Percentiles rank a stretch among this genome's conserved stretches.
These are phyloP conservation scores for Neosalanx taihuensis DNA, from an alignment of 2,797 vertebrate genomes.

Conservation along the genomic window DNA sequence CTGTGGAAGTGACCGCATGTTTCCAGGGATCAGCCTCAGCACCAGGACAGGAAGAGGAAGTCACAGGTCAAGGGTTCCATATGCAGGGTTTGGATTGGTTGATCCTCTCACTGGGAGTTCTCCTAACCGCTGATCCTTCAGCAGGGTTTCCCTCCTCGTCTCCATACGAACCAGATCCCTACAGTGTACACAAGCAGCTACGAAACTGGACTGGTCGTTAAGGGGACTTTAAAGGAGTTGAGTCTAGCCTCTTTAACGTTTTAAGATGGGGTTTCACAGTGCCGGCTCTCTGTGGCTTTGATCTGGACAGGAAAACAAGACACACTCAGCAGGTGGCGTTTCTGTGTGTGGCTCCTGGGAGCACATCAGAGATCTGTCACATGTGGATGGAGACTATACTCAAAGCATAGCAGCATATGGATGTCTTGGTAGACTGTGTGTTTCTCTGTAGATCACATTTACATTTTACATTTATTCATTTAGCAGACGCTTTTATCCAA, in stretches of 20 bases:
- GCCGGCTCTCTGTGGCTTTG: constrained; percentile 39
- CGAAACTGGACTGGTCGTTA: background rate
- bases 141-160: constrained; percentile 9
- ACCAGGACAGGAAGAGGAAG: constrained; percentile 39
- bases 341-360: constrained; percentile 17
- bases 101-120: background rate
- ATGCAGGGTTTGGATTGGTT: constrained; percentile 4
- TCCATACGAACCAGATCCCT: constrained; percentile 34
- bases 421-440: background rate
- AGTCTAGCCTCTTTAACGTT: constrained; percentile 14
- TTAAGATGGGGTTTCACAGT: constrained; percentile 36
- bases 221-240: constrained; percentile 17
- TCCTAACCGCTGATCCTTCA: background rate
- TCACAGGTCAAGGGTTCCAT: constrained; percentile 16
- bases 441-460: background rate
- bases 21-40: constrained; percentile 33
- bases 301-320: constrained; percentile 56
- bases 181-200: constrained; percentile 5
- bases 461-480: no score
- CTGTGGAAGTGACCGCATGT: constrained; percentile 44
- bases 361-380: constrained; percentile 7
- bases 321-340: constrained; percentile 38
- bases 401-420: background rate
- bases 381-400: constrained; percentile 5
- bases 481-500: no score